Evolutionary conservation across 2,113 vertebrate genomes (phyloP).

Genomic region (Mesoclemmys tuberculata): DNA sequence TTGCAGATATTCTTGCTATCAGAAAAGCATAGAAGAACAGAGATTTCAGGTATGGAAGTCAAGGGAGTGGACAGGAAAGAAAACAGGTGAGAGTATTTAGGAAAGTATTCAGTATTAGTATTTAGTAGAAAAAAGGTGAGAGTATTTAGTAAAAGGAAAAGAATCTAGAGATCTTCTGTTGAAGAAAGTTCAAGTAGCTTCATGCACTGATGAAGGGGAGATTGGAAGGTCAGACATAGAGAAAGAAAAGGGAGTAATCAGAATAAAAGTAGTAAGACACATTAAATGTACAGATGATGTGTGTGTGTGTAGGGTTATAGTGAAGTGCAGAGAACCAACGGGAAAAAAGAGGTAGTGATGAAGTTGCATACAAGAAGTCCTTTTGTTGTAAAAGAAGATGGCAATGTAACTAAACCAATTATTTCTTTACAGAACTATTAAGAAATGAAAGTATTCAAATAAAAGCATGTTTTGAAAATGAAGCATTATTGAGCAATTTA

Average conservation of each 20-base stretch:
- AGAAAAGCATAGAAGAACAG: neutral
- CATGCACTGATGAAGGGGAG: neutral
- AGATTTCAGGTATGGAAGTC: neutral
- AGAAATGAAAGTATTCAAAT: neutral
- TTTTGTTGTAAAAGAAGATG: neutral
- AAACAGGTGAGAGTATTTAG: neutral
- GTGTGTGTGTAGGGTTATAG: neutral
- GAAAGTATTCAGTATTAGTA: too few relatives aligned
- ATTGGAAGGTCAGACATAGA: neutral
- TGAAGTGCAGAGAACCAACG: neutral
- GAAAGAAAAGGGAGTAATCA: neutral
- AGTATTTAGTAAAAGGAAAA: neutral
- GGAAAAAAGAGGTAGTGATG: neutral
- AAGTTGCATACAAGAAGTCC: neutral
- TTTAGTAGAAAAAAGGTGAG: neutral
- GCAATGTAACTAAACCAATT: neutral
- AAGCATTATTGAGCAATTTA: neutral
- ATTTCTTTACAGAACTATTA: neutral
- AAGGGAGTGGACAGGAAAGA: neutral
- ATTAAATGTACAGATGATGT: neutral
- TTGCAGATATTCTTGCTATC: neutral
- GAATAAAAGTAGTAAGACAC: neutral
- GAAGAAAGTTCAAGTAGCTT: neutral
- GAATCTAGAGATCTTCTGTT: neutral
- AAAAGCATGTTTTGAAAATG: neutral